phyloP scores from a whole-genome alignment of 1,140 invertebrate genomes.

The Pseudomyrmex gracilis region DNA sequence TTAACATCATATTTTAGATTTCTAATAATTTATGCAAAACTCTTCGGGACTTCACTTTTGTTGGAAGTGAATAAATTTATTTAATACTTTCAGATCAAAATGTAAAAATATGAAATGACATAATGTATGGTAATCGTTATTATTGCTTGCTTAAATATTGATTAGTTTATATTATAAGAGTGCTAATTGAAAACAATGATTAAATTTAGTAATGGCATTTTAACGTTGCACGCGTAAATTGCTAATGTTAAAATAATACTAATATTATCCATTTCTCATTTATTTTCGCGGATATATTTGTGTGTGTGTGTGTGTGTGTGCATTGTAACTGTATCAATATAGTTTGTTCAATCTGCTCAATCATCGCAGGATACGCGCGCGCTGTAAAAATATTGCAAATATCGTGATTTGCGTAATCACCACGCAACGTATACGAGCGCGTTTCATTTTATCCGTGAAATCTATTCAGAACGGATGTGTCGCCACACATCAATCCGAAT shows the following conservation, averaged over 20 bases:
- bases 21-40: no score
- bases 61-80: not conserved
- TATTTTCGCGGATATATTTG: not conserved
- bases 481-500: slow-evolving; percentile 26
- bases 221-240: slow-evolving; percentile 5
- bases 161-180: slow-evolving; percentile 23
- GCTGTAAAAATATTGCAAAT: slow-evolving; percentile 6
- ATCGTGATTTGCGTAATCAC: slow-evolving; percentile 19
- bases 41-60: not conserved
- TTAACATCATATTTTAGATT: no score
- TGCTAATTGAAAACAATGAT: slow-evolving; percentile 42
- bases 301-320: not conserved
- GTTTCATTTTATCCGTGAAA: slow-evolving; percentile 16
- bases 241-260: slow-evolving; percentile 28
- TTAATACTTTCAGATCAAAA: slow-evolving; percentile 5
- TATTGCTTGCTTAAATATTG: slow-evolving; percentile 32
- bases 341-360: slow-evolving; percentile 10
- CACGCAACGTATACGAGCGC: not conserved
- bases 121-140: not conserved
- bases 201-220: slow-evolving; percentile 23
- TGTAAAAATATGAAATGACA: not conserved
- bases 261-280: slow-evolving; percentile 22
- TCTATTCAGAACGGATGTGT: slow-evolving; percentile 27
- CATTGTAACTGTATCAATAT: no score
- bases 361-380: not conserved